Base-by-base conservation (phyloP, 2,888 invertebrate species). In the Steinernema scapterisci region DNA sequence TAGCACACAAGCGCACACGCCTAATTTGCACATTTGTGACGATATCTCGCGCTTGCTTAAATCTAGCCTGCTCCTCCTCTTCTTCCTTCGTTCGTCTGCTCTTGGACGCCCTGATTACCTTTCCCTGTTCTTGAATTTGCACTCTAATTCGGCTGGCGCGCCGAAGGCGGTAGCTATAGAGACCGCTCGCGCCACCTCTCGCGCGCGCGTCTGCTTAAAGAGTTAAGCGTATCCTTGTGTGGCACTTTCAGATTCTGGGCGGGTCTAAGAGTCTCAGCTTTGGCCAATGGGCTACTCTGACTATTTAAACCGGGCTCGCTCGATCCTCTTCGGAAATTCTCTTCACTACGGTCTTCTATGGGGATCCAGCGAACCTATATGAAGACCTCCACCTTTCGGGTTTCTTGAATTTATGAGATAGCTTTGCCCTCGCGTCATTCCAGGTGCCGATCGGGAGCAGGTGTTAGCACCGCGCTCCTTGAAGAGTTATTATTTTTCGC, bases 121-220 rank as follows among this genome's bases (percentile, higher is more conserved):
- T 38, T 38, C 9, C 38, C 38, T 38, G 5, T 9, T 38, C 38
- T 6, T 3, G 38, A 3, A 38, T 48, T 48, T 13, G 16, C 48
- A 48, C 48, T 48, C 48, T 48, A 3, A 3, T 48, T n/a, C 48
- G 48, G 5, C 38, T 3, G 9, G 38, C 38, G 38, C 38, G n/a
- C 63, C 13, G 9, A 63, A 31, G 63, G 63, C 31, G 63, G 63
- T 63, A 63, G 16, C 63, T 63, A 63, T 63, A 63, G 63, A 38
- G 63, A 63, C 23, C 63, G 63, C 63, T n/a, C 48, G 63, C 63
- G 7, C 27, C 38, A 63, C 63, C 25, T 38, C 38, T 38, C 38
- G 38, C 38, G 38, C 38, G 38, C 38, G 3, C 48, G 63, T n/a
- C 31, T 27, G 63, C 16, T n/a, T 31, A 25, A 48, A 48, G 63